Base-by-base conservation (phyloP, 2,888 invertebrate genomes). In the Meganola albula region DNA sequence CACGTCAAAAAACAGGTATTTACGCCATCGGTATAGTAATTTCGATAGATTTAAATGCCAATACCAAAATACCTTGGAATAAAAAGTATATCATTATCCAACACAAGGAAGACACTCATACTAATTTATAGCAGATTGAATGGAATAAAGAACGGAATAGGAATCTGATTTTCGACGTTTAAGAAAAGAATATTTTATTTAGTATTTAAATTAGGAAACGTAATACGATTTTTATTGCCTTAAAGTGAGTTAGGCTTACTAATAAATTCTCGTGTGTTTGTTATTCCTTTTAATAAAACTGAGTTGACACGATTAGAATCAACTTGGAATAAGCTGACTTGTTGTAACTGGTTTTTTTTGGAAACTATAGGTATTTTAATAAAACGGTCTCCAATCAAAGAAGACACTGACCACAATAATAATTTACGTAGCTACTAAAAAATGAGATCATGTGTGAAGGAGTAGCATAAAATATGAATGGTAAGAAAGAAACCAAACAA, bases 141-240 rank as follows among this genome's bases (percentile, higher is more conserved):
- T n/a, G n/a, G 20, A 7, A 20, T 3, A 20, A 7, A 5, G 8
- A 20, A 48, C 48, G 51, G 63, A 63, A 63, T 63, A 61, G 63
- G 63, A 68, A 70, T 67, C 58, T 47, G 58, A 61, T 67, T 61
- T 61, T 49, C 58, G 56, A 67, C 51, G 58, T 61, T 67, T 37
- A 31, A 43, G 58, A 58, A 63, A 49, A n/a, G n/a, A 56, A 65
- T 59, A 62, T 69, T 71, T 72, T 66, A 51, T 39, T 55, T 70
- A 63, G 71, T 74, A 73, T 72, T 77, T 74, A 67, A 71, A 72
- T 68, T 67, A 54, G 63, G 77, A 63, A 60, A 51, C 52, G 32
- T 79, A 76, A 77, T 73, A 65, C 61, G 71, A 65, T 67, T 78
- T 78, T 80, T 80, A 80, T 72, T 61, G 54, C 37, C 37, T 56